Evolutionary conservation across 2,797 vertebrate species (phyloP), one percentile per base, ranked within the genome.

Genomic region (Carduelis carduelis): DNA sequence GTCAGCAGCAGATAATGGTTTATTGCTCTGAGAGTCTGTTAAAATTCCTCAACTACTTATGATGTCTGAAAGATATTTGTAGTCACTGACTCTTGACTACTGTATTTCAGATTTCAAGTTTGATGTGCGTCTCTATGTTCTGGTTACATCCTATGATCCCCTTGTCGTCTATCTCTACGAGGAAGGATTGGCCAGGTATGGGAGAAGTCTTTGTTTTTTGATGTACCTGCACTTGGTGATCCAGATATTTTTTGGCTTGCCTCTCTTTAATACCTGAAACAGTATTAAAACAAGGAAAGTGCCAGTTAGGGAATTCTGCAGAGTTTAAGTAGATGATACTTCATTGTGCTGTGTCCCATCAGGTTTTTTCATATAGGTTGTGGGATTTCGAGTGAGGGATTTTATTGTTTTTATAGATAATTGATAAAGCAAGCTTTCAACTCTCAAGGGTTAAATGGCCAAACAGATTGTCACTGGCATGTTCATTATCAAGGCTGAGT

Each of bases 111-210:
- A 99, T 91, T 99, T 99, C 98, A 99, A 99, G 97, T 99, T 99
- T 11, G 99, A 99, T 37, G 98, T 99, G 71, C 98, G 99, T 32
- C 97, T 99, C 68, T 99, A 99, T 46, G 99, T 99, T 91, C 97
- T 99, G 77, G 99, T 99, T 78, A 99, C 99, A 5, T 99, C 99
- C 43, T 99, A 99, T 47, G 99, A 99, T 89, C 99, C 99, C 1
- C 98, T 99, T 55, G 97, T 99, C 79, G 98, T 99, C 94, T 99
- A 99, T 83, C 98, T 99, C 77, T 99, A 99, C 16, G 99, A 99
- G 96, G 99, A 99, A 96, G 99, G 99, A 68, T 94, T 99, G 66
- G 98, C 99, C 49, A 99, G 99, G 99, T 99, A 97, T 90, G 97
- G 85, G 32, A 76, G 24, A 50, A 52, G 27, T 35, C 14, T 83